These are phyloP conservation scores for Conger conger DNA, from an alignment of 2,113 vertebrate species.

Conservation along the genomic window DNA sequence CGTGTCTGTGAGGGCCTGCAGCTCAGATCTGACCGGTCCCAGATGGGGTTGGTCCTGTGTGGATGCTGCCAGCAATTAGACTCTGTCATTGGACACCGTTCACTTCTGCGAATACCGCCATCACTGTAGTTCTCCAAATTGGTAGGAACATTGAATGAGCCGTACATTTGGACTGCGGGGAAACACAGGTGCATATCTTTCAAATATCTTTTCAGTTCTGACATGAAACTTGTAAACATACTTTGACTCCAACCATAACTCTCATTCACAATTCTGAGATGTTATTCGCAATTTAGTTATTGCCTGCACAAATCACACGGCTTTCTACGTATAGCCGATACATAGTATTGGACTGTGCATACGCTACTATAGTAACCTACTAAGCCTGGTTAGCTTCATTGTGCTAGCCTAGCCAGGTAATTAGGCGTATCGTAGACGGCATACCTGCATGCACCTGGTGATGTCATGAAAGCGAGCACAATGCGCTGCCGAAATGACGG, in stretches of 20 bases:
- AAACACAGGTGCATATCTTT: background rate
- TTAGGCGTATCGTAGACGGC: background rate
- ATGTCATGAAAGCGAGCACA: conserved; percentile 36
- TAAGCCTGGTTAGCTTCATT: background rate
- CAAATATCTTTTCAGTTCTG: background rate
- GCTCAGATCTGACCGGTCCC: conserved; percentile 62
- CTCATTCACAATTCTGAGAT: background rate
- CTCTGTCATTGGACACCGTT: background rate
- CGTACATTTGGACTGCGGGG: background rate
- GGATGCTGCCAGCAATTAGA: conserved; percentile 30
- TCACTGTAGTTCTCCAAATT: background rate
- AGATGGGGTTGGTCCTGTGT: conserved; percentile 65
- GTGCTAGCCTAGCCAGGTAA: background rate
- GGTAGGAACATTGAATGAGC: background rate
- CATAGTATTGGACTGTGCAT: background rate
- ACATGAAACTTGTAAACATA: background rate
- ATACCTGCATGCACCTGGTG: conserved; percentile 33
- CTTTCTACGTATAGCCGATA: background rate
- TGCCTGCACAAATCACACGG: background rate
- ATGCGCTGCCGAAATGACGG: conserved; percentile 26
- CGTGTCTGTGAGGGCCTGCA: conserved; percentile 49
- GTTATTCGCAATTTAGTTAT: too few relatives aligned
- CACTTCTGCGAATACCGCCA: background rate
- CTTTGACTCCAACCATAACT: background rate
- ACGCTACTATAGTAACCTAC: too few relatives aligned